Conservation (phyloP, 30 jellyfish, hydroid and myxozoan genomes). For the Aurelia sp. region DNA sequence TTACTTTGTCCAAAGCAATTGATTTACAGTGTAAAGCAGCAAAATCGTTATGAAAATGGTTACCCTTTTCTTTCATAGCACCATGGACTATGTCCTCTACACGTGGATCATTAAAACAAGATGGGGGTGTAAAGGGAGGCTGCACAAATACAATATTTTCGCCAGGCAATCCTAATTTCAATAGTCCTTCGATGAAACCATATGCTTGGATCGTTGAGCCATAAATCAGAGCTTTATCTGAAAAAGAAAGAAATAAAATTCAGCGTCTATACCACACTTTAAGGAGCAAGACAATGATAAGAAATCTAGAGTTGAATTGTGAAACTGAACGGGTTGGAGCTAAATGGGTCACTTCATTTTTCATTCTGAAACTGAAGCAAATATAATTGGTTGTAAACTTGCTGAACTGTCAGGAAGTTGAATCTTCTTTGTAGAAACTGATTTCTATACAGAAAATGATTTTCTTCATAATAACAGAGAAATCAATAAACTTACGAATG, state of each 20-base stretch:
- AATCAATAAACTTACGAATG: no score
- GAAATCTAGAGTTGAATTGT: no score
- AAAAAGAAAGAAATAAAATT: not conserved
- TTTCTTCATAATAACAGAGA: no score
- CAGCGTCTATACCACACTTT: no score
- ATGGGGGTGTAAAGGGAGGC: slow-evolving; percentile 70
- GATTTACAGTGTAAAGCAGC: not conserved
- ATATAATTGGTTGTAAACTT: no score
- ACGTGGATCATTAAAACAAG: slow-evolving; percentile 81
- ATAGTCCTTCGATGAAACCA: slow-evolving; percentile 82
- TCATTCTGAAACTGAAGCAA: no score
- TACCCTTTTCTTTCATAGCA: slow-evolving; percentile 73
- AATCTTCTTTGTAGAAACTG: no score
- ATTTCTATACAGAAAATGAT: no score
- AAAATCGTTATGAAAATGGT: not conserved
- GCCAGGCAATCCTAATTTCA: slow-evolving; percentile 78
- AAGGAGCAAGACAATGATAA: no score
- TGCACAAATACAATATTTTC: slow-evolving; percentile 67
- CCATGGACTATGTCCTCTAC: slow-evolving; percentile 63
- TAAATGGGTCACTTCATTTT: no score
- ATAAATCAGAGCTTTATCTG: slow-evolving; percentile 77
- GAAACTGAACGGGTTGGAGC: no score
- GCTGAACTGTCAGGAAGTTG: no score
- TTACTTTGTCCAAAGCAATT: not conserved
- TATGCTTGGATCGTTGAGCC: slow-evolving; percentile 96